phyloP scores from a whole-genome alignment of 2,797 vertebrate species.

The Sparidentex hasta region DNA sequence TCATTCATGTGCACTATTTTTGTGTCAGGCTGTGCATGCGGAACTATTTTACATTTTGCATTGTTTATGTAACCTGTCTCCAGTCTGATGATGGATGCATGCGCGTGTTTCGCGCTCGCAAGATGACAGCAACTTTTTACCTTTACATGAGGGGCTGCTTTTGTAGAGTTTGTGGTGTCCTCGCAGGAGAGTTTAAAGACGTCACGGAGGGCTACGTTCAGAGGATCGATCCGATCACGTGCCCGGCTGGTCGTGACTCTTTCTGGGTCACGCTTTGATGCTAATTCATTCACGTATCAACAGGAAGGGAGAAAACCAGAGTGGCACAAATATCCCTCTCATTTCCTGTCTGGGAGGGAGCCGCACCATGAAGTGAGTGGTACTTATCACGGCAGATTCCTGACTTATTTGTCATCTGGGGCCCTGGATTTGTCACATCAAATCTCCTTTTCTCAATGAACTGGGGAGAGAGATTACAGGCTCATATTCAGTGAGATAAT shows the following conservation, averaged over 20 bases:
- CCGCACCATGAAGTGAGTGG: slow-evolving; percentile 52
- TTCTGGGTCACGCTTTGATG: slow-evolving; percentile 53
- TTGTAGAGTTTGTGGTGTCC: slow-evolving; percentile 26
- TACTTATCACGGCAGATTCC: slow-evolving; percentile 69
- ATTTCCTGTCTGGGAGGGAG: slow-evolving; percentile 35
- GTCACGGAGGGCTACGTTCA: too few species aligned
- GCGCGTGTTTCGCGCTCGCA: slow-evolving; percentile 4
- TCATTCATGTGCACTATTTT: slow-evolving; percentile 78
- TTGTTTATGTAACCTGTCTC: slow-evolving; percentile 71
- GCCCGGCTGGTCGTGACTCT: slow-evolving; percentile 13
- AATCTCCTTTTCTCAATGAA: slow-evolving; percentile 80
- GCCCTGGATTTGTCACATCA: slow-evolving; percentile 73
- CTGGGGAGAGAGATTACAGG: slow-evolving; percentile 70
- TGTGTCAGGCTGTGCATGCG: slow-evolving; percentile 49
- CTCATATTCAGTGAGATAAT: slow-evolving; percentile 69
- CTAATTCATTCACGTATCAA: slow-evolving; percentile 32
- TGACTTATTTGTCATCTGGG: slow-evolving; percentile 78
- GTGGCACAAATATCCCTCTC: slow-evolving; percentile 35
- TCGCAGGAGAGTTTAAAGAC: slow-evolving; percentile 18
- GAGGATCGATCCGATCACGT: neutral
- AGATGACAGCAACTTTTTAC: slow-evolving; percentile 31
- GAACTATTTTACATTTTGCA: slow-evolving; percentile 47
- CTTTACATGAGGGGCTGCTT: slow-evolving; percentile 35
- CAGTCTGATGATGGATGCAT: slow-evolving; percentile 18
- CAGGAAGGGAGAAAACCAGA: slow-evolving; percentile 23